Conservation (phyloP, 35 echinoderm and acorn worm genomes). For the Holothuria glaberrima region DNA sequence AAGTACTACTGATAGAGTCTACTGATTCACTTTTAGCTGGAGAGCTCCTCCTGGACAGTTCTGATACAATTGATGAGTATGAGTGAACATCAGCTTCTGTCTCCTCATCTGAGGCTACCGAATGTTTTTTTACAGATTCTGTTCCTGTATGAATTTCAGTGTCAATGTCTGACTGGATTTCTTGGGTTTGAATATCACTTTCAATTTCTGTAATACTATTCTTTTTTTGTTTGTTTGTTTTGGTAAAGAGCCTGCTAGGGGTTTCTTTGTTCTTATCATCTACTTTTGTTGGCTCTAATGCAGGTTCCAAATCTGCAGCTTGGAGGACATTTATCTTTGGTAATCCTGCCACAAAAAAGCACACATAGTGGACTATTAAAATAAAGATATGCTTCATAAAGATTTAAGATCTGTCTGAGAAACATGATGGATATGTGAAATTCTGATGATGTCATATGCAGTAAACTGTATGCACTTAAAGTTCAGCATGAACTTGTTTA, state of each 20-base stretch:
- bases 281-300: background rate
- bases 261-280: background rate
- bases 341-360: background rate
- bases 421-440: too few relatives aligned
- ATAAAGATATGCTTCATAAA: too few relatives aligned
- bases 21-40: background rate
- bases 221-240: background rate
- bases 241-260: background rate
- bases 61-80: slow-evolving; percentile 7
- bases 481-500: too few relatives aligned
- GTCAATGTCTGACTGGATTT: slow-evolving; percentile 15
- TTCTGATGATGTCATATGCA: too few relatives aligned
- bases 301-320: slow-evolving; percentile 5
- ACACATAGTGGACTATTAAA: too few relatives aligned
- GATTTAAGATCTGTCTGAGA: too few relatives aligned
- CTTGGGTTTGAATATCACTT: background rate
- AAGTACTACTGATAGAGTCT: background rate
- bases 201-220: background rate
- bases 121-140: background rate
- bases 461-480: too few relatives aligned
- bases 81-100: slow-evolving; percentile 2
- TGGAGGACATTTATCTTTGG: slow-evolving; percentile 19
- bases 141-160: slow-evolving; percentile 12
- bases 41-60: background rate
- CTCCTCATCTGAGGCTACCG: slow-evolving; percentile 14